phyloP scores from a whole-genome alignment of 2,888 invertebrate genomes.

The Polymixis lichenea region DNA sequence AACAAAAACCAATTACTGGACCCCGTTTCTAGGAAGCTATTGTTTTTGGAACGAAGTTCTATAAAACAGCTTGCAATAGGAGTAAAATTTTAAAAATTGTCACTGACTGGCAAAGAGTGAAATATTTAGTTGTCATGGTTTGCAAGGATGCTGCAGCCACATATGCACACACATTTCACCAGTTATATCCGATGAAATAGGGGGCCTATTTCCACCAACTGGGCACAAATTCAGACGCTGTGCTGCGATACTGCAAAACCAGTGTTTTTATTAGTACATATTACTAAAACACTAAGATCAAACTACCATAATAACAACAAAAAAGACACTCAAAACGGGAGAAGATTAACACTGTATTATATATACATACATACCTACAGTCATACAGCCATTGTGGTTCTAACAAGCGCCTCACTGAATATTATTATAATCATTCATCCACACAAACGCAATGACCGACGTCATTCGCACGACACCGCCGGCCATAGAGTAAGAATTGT shows the following conservation, averaged over 20 bases:
- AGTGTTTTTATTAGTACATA: neutral
- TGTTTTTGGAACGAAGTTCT: too few relatives aligned
- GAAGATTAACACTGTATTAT: slow-evolving; percentile 45
- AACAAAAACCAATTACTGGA: neutral
- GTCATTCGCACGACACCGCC: slow-evolving; percentile 66
- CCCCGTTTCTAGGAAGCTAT: too few relatives aligned
- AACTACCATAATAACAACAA: slow-evolving; percentile 23
- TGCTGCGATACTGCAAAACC: neutral
- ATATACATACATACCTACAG: slow-evolving; percentile 31
- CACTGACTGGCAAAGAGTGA: too few relatives aligned
- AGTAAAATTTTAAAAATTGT: too few relatives aligned
- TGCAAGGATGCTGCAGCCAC: too few relatives aligned
- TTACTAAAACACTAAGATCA: neutral
- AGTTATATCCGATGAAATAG: neutral
- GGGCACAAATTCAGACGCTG: neutral
- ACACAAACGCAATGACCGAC: slow-evolving; percentile 75
- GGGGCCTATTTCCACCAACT: neutral
- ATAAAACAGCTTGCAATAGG: too few relatives aligned
- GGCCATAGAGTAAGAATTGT: slow-evolving; percentile 58
- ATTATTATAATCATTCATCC: slow-evolving; percentile 79
- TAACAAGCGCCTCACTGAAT: slow-evolving; percentile 72
- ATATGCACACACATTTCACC: neutral
- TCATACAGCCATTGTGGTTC: slow-evolving; percentile 61
- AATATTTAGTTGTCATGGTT: too few relatives aligned
- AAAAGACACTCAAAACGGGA: slow-evolving; percentile 6